These are phyloP conservation scores for Cynopterus sphinx DNA, from an alignment of 2,797 vertebrate genomes.

Conservation along the genomic window DNA sequence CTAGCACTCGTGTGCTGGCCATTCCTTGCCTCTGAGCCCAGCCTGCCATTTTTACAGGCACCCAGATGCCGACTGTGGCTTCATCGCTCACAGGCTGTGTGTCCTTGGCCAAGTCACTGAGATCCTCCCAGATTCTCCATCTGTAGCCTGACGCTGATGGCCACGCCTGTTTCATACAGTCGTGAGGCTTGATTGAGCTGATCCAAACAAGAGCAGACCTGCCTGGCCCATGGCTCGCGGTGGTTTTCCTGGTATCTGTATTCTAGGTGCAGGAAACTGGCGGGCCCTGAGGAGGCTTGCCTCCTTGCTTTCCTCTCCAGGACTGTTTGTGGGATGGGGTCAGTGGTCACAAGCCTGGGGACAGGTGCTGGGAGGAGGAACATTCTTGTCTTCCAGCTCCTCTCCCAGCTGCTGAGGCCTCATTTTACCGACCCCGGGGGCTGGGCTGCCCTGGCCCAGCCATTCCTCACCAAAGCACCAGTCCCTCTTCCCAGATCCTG, in stretches of 20 bases:
- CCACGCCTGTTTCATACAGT: too few relatives aligned
- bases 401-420: conserved; percentile 54
- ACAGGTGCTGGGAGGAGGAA: conserved; percentile 46
- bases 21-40: not conserved
- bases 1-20: not conserved
- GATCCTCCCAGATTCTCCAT: not conserved
- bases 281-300: too few relatives aligned
- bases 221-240: accelerated
- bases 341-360: not conserved
- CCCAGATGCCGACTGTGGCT: not conserved
- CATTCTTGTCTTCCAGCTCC: not conserved
- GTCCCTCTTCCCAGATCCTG: not conserved
- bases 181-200: not conserved
- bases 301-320: not conserved
- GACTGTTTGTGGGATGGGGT: not conserved
- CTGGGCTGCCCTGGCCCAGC: not conserved
- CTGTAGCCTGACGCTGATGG: not conserved
- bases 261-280: not conserved
- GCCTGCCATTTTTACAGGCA: not conserved
- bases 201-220: not conserved
- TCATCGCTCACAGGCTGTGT: not conserved
- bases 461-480: not conserved
- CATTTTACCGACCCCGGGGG: not conserved
- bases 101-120: not conserved
- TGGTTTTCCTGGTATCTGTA: not conserved